phyloP scores from a whole-genome alignment of 2,888 invertebrate species.

The Chalcis sispes region DNA sequence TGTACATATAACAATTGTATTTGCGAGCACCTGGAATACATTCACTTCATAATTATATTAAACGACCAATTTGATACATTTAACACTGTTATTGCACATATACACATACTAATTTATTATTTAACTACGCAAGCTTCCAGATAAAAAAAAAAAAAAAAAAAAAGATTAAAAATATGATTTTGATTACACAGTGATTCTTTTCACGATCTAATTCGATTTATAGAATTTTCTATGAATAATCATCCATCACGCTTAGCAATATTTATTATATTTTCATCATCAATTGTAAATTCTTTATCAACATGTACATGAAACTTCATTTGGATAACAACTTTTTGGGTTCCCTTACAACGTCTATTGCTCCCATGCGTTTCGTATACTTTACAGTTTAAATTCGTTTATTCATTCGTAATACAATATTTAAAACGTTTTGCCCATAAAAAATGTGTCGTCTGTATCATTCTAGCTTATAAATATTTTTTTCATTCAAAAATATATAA shows the following conservation, averaged over 20 bases:
- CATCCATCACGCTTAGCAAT: not conserved
- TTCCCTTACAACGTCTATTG: conserved; percentile 3
- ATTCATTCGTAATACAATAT: too few relatives aligned
- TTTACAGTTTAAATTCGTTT: conserved; percentile 14
- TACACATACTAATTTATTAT: conserved; percentile 1
- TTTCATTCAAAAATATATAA: too few relatives aligned
- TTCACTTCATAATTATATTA: conserved; percentile 1
- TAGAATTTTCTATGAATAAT: not conserved
- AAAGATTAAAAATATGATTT: too few relatives aligned
- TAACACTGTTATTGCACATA: conserved; percentile 9
- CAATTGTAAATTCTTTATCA: not conserved
- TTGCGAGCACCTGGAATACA: conserved; percentile 29
- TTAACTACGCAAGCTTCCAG: not conserved
- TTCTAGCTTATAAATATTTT: too few relatives aligned
- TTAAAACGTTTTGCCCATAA: too few relatives aligned
- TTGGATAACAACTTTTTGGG: conserved; percentile 1
- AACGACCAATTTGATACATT: conserved; percentile 11
- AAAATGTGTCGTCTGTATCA: too few relatives aligned
- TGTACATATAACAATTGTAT: conserved; percentile 50
- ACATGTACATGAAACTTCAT: not conserved
- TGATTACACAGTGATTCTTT: not conserved
- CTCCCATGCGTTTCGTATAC: conserved; percentile 15
- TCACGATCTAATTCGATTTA: not conserved
- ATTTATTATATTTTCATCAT: too few relatives aligned
- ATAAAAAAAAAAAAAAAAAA: too few relatives aligned